Evolutionary conservation across 2,113 vertebrate genomes (phyloP).

Genomic region (Uria lomvia): DNA sequence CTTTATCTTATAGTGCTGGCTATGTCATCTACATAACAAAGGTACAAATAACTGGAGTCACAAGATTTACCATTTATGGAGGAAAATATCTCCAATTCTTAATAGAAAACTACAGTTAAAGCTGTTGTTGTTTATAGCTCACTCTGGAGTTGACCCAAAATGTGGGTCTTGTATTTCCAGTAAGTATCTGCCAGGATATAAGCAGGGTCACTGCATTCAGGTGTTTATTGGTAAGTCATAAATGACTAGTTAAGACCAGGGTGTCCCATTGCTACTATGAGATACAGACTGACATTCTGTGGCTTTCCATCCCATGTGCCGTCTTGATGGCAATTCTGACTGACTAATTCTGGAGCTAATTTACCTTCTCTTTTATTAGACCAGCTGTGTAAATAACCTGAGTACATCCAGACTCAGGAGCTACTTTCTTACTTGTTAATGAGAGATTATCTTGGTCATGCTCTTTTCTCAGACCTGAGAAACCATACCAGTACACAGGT

Average conservation of each 20-base stretch:
- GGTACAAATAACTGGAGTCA: background rate
- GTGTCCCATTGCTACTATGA: background rate
- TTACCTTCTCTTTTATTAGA: background rate
- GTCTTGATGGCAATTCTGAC: background rate
- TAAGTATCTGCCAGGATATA: background rate
- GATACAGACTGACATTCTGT: background rate
- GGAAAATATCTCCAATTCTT: background rate
- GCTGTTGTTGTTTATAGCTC: background rate
- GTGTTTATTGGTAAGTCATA: background rate
- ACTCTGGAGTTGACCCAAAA: background rate
- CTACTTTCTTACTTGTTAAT: background rate
- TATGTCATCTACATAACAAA: background rate
- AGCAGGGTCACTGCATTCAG: background rate
- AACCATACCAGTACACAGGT: background rate
- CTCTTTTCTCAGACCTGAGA: background rate
- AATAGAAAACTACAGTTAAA: background rate
- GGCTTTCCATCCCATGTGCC: background rate
- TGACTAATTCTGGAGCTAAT: background rate
- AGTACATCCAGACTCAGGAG: background rate
- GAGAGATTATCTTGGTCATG: background rate
- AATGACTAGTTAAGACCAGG: background rate
- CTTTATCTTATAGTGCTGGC: background rate
- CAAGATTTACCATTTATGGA: background rate
- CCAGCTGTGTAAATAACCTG: background rate
- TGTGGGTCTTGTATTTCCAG: background rate